Percentiles rank a stretch among this genome's conserved stretches.
Conservation (phyloP, 2,797 vertebrate species). For the Sciaenops ocellatus region DNA sequence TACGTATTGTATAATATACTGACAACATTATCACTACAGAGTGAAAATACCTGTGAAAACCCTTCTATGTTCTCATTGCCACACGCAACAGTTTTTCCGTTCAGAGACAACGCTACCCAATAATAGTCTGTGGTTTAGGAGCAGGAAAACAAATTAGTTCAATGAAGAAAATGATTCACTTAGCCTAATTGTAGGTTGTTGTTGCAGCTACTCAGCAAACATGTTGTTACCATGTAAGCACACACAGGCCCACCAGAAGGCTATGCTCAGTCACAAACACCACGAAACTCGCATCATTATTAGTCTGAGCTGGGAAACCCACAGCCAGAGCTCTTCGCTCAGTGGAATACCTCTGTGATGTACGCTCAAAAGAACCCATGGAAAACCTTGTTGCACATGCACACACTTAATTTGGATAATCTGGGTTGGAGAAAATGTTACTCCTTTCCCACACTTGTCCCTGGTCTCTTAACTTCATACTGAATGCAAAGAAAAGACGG, state of each 20-base stretch:
- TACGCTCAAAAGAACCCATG: conserved; percentile 1
- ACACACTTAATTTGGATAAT: conserved; percentile 26
- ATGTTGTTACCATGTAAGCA: conserved; percentile 64
- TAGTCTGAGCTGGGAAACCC: conserved; percentile 23
- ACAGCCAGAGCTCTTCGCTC: conserved; percentile 19
- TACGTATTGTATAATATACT: not conserved
- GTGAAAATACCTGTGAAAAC: conserved; percentile 27
- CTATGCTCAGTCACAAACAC: conserved; percentile 47
- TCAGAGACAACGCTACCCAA: conserved; percentile 53
- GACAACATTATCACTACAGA: conserved; percentile 8
- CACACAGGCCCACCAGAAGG: conserved; percentile 53
- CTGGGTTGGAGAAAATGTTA: conserved; percentile 64
- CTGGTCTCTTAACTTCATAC: conserved; percentile 36
- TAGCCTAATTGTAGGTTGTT: conserved; percentile 76
- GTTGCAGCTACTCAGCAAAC: conserved; percentile 65
- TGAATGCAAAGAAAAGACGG: conserved; percentile 38
- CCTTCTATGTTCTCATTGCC: not conserved
- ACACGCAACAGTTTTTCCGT: conserved; percentile 17
- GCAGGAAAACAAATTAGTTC: conserved; percentile 74
- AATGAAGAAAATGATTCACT: conserved; percentile 78
- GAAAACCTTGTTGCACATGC: conserved; percentile 17
- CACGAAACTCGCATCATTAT: conserved; percentile 27
- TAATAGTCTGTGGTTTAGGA: conserved; percentile 62
- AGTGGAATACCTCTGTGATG: not conserved
- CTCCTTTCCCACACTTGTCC: conserved; percentile 70